Evolutionary conservation across 2,888 invertebrate species (phyloP).

Genomic region (Diplolepis rosae): DNA sequence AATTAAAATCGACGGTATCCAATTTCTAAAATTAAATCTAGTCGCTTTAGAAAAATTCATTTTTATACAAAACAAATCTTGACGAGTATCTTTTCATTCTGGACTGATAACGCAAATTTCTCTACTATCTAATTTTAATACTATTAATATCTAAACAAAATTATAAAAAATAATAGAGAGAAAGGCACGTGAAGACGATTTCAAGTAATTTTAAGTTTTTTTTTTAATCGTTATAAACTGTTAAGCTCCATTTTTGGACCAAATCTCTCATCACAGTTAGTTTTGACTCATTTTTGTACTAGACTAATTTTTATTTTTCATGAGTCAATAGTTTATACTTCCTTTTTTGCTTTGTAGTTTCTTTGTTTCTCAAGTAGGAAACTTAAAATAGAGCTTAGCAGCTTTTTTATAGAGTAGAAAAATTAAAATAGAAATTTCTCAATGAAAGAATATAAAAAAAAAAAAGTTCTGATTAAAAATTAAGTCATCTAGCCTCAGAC

Average conservation of each 20-base stretch:
- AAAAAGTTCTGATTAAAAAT: not conserved
- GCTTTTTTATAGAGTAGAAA: not conserved
- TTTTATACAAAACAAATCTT: not conserved
- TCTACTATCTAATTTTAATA: slow-evolving; percentile 3
- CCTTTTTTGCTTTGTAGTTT: not conserved
- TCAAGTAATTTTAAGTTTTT: not conserved
- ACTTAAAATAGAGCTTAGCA: not conserved
- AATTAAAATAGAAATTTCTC: too few species aligned
- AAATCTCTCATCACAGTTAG: not conserved
- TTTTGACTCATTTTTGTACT: not conserved
- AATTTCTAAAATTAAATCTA: not conserved
- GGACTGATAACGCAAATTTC: too few species aligned
- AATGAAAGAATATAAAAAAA: too few species aligned
- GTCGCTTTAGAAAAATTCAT: not conserved
- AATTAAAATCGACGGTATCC: not conserved
- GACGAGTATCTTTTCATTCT: not conserved
- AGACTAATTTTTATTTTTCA: slow-evolving; percentile 2
- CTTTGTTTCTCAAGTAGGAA: not conserved
- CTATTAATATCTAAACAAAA: slow-evolving; percentile 11
- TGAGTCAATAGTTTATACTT: not conserved
- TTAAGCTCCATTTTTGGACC: not conserved
- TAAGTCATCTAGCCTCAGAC: slow-evolving; percentile 14
- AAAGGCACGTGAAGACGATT: slow-evolving; percentile 4
- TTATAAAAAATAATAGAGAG: not conserved
- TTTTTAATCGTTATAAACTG: not conserved